These are phyloP conservation scores for Agrotis ipsilon DNA, from an alignment of 2,888 invertebrate genomes.

Conservation along the genomic window DNA sequence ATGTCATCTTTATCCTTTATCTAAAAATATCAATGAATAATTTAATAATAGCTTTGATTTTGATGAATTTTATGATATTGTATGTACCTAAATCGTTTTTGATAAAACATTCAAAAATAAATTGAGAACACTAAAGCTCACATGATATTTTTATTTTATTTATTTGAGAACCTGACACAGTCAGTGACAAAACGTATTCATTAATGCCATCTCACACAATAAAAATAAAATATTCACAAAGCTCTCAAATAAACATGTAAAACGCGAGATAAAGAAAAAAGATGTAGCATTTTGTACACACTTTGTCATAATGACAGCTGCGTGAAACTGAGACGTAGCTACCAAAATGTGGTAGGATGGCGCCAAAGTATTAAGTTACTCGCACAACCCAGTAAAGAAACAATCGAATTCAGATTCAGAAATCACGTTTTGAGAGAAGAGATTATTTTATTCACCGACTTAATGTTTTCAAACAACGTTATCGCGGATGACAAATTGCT, in stretches of 20 bases:
- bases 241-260: constrained; percentile 30
- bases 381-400: constrained; percentile 72
- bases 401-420: constrained; percentile 78
- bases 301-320: constrained; percentile 81
- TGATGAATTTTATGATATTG: neutral
- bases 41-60: neutral
- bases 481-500: constrained; percentile 80
- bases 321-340: constrained; percentile 69
- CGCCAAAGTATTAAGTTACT: constrained; percentile 83
- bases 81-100: neutral
- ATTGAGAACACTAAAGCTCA: neutral
- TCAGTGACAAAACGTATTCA: neutral
- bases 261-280: constrained; percentile 45
- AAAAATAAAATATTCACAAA: constrained; percentile 14
- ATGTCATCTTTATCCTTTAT: neutral
- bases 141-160: neutral
- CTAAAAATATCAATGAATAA: neutral
- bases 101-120: neutral
- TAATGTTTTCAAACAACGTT: constrained; percentile 79
- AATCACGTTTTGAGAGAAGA: constrained; percentile 74
- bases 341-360: constrained; percentile 79
- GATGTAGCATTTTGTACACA: constrained; percentile 73
- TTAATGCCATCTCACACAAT: constrained; percentile 8
- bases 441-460: constrained; percentile 82
- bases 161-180: neutral